Conservation (phyloP, 2,113 vertebrate species). For the Tyrannus savana region DNA sequence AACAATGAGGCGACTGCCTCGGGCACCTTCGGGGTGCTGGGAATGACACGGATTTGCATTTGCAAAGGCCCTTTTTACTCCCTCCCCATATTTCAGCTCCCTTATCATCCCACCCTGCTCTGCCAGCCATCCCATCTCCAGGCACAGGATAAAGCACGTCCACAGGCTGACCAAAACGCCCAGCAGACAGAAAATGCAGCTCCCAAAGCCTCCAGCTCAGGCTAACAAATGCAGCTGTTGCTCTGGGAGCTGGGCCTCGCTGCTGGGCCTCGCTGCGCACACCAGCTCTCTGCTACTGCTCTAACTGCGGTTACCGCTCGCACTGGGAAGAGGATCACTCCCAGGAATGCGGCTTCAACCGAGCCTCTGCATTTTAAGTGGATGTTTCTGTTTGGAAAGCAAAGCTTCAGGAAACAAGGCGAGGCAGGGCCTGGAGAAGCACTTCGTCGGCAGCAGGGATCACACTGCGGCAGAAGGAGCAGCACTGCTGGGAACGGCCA, state of each 20-base stretch:
- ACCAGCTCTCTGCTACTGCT: background rate
- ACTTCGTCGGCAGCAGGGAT: background rate
- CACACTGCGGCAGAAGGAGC: background rate
- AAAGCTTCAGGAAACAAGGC: background rate
- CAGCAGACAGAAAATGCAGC: background rate
- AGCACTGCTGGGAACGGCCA: background rate
- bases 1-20: background rate
- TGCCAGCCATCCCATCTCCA: too few relatives aligned
- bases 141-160: background rate
- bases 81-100: background rate
- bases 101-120: background rate
- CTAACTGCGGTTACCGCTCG: background rate
- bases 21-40: background rate
- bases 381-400: background rate
- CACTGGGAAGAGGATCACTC: background rate
- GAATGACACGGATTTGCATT: background rate
- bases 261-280: background rate
- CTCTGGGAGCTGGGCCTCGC: accelerated
- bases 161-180: background rate
- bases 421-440: background rate
- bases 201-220: background rate
- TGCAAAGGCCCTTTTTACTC: background rate
- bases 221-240: background rate
- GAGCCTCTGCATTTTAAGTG: background rate
- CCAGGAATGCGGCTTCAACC: background rate